phyloP scores from a whole-genome alignment of 2,797 vertebrate species.

The Peromyscus attwateri region DNA sequence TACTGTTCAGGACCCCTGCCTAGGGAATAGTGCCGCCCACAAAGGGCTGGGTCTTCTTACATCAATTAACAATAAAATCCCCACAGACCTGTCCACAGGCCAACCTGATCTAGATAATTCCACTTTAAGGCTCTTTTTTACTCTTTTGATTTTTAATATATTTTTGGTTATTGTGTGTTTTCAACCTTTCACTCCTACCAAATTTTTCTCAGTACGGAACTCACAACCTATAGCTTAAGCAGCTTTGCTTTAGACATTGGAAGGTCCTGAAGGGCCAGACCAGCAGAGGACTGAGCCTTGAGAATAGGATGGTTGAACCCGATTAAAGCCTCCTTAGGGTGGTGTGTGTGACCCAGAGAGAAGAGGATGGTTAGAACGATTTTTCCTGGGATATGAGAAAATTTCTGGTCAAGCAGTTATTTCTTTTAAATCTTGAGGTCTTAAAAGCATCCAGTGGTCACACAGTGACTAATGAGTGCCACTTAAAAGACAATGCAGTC shows the following conservation, averaged over 20 bases:
- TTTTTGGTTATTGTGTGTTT: neutral
- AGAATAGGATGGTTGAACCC: neutral
- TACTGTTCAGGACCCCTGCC: neutral
- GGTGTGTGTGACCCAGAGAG: fast-evolving
- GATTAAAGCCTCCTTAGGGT: neutral
- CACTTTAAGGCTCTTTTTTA: neutral
- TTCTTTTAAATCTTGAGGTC: neutral
- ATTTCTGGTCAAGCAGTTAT: fast-evolving
- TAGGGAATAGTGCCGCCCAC: neutral
- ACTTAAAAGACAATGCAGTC: neutral
- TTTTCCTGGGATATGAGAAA: neutral
- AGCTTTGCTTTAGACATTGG: neutral
- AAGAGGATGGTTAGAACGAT: too few species aligned
- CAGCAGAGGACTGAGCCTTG: neutral
- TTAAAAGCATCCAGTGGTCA: neutral
- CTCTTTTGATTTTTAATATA: neutral
- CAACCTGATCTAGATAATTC: neutral
- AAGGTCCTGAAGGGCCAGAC: fast-evolving
- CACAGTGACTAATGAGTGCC: neutral
- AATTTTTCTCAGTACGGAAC: too few species aligned
- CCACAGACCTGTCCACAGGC: neutral
- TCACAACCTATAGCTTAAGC: neutral
- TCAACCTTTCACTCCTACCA: neutral
- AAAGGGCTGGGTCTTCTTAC: neutral
- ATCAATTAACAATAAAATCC: neutral